Evolutionary conservation across 23 tunicate genomes (phyloP).

Genomic region (Pegea sp.): DNA sequence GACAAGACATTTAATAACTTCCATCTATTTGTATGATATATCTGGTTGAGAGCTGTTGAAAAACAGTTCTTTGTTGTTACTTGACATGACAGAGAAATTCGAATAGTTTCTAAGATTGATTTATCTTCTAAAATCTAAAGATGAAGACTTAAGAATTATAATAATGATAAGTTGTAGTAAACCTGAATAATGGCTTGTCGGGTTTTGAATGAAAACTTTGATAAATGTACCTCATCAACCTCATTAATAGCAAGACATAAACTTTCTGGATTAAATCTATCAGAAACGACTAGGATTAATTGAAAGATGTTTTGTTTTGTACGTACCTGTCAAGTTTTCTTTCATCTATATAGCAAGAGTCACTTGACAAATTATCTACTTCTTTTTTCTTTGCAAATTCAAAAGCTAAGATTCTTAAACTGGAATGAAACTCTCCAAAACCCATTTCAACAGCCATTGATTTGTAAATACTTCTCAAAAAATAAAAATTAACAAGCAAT

Average conservation of each 20-base stretch:
- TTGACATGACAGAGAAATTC: conserved; percentile 52
- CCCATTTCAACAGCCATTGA: conserved; percentile 38
- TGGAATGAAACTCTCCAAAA: conserved; percentile 57
- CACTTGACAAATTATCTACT: conserved; percentile 16
- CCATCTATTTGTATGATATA: too few relatives aligned
- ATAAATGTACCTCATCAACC: conserved; percentile 53
- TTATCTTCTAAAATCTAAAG: conserved; percentile 9
- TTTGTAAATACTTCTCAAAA: conserved; percentile 34
- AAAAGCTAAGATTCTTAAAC: conserved; percentile 43
- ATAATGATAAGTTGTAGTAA: background rate
- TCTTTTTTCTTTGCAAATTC: conserved; percentile 61
- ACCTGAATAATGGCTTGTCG: conserved; percentile 27
- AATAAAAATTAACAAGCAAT: conserved; percentile 1
- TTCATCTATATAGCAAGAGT: conserved; percentile 32
- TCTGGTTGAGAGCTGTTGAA: conserved; percentile 24
- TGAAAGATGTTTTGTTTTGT: too few relatives aligned
- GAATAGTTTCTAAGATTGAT: conserved; percentile 15
- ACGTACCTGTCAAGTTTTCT: conserved; percentile 52
- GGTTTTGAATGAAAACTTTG: conserved; percentile 48
- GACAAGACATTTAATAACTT: too few relatives aligned
- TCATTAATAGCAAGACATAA: conserved; percentile 55
- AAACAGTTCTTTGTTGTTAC: conserved; percentile 51
- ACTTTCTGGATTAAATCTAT: too few relatives aligned
- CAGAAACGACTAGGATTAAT: too few relatives aligned
- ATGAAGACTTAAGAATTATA: background rate